Base-by-base conservation (phyloP, 2,113 vertebrate species). In the Vanacampus margaritifer region DNA sequence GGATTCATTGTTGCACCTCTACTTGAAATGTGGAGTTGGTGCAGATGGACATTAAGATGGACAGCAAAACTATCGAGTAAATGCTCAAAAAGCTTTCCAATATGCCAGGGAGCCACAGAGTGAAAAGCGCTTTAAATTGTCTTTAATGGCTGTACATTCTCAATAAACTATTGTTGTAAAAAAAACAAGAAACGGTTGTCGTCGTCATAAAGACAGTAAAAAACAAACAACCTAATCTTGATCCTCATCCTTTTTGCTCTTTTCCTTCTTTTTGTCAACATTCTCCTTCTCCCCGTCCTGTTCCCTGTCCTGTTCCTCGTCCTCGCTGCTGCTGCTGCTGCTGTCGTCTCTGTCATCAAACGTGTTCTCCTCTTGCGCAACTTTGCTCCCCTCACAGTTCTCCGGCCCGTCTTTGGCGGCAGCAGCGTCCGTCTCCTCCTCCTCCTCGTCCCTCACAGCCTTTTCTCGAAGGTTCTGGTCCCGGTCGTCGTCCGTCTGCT, bases 401-500 rank as follows among this genome's bases (percentile, higher is more conserved):
- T 65, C 60, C 0, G 37, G 36, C 35, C 1, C 64, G 0, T 66
- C 50, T 6, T 65, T 68, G 2, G 50, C 32, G 59, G 35, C 36
- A 39, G 21, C 39, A 43, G 65, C 90, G 72, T 74, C 88, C 84
- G 23, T 36, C 16, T 89, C 87, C 45, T 93, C 84, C 21, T 36
- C 16, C 2, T 89, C 87, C 43, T 93, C 91, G 7, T 67, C 13
- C 7, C 79, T 79, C 0, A 16, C 17, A 50, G 6, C 19, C 0
- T 59, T 53, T 13, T 68, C 71, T 11, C 19, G 53, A 46, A 1
- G 19, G 0, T 28, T 88, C 54, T 92, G 1, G 23, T 56, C 67
- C 2, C 28, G 12, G 14, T 35, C 56, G 4, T 43, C 91, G 19
- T 72, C 84, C 17, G 91, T 79, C 23, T 92, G 87, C 78, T 97